These are phyloP conservation scores for Carabus problematicus DNA, from an alignment of 2,888 invertebrate species.

Conservation along the genomic window DNA sequence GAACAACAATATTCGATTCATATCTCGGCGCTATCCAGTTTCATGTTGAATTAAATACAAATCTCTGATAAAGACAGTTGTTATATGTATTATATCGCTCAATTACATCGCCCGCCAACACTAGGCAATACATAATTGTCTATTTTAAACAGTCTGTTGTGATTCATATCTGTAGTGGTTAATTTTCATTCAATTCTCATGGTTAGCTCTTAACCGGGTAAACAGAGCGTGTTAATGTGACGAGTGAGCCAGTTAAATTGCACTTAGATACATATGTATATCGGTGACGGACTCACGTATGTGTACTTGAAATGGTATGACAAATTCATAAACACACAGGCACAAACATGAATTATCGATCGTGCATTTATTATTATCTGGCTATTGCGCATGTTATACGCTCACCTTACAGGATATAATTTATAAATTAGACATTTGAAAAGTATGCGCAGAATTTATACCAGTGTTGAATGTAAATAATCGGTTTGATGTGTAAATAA, in stretches of 20 bases:
- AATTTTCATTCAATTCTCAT: conserved; percentile 3
- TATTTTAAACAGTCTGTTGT: conserved; percentile 19
- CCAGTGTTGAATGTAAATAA: conserved; percentile 2
- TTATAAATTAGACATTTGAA: conserved; percentile 26
- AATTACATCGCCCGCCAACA: neutral
- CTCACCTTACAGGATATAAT: conserved; percentile 24
- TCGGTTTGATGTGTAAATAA: too few relatives aligned
- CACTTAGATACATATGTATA: too few relatives aligned
- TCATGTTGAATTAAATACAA: conserved; percentile 1
- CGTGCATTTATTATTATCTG: conserved; percentile 17
- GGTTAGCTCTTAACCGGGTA: conserved; percentile 24
- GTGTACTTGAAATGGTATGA: neutral
- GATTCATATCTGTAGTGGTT: conserved; percentile 18
- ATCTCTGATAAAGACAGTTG: conserved; percentile 22
- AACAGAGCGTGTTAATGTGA: conserved; percentile 29
- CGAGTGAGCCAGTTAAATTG: neutral
- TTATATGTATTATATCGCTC: conserved; percentile 2
- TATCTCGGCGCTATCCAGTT: neutral
- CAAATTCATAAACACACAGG: neutral
- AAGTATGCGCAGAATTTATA: conserved; percentile 4
- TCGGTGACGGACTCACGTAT: neutral
- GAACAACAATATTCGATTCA: too few relatives aligned
- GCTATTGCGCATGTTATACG: conserved; percentile 7
- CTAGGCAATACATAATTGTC: conserved; percentile 2
- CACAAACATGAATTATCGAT: conserved; percentile 1